phyloP scores from a whole-genome alignment of 2,113 vertebrate species.

The Neopipo cinnamomea region DNA sequence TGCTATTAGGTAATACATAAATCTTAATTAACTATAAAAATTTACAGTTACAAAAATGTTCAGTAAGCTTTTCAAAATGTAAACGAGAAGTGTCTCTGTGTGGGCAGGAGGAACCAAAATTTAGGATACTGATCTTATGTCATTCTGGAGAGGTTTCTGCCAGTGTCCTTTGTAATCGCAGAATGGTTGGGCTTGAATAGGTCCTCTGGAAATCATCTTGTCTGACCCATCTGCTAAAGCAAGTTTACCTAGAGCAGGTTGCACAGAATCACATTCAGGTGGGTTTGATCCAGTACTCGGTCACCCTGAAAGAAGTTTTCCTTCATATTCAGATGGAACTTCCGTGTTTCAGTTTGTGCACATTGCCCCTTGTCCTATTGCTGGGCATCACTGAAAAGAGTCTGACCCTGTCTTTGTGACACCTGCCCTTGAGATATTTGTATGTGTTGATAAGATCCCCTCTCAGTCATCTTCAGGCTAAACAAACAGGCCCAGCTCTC shows the following conservation, averaged over 20 bases:
- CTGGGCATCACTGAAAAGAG: neutral
- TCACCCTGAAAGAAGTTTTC: neutral
- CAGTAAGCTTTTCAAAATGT: neutral
- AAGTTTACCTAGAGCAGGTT: neutral
- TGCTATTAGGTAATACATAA: neutral
- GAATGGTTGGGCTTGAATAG: neutral
- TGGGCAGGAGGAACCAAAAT: neutral
- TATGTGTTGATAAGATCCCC: neutral
- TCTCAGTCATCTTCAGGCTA: neutral
- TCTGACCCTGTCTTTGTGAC: neutral
- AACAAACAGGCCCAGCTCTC: neutral
- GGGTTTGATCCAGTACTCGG: neutral
- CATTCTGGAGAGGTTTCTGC: neutral
- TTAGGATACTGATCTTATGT: neutral
- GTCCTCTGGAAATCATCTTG: neutral
- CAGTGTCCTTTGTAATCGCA: neutral
- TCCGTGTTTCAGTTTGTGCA: neutral
- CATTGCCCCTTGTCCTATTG: neutral
- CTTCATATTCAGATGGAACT: neutral
- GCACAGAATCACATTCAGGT: accelerated
- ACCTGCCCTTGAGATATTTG: neutral
- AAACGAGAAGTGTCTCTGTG: neutral
- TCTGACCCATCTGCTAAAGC: neutral
- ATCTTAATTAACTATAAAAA: neutral
- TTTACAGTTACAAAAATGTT: neutral